phyloP scores from a whole-genome alignment of 2,113 vertebrate species.

The Corythaixoides concolor region DNA sequence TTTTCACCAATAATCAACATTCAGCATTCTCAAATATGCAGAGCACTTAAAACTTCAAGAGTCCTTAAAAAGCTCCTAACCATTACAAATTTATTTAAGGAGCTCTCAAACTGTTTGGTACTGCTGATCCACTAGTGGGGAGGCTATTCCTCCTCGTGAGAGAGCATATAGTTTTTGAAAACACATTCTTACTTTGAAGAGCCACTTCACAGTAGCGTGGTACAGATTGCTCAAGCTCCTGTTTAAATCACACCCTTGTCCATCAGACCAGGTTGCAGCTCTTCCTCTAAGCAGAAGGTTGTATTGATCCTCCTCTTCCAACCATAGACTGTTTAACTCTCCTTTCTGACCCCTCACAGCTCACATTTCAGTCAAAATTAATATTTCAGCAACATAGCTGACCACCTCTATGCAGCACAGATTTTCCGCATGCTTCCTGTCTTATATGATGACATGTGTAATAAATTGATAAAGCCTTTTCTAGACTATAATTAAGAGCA shows the following conservation, averaged over 20 bases:
- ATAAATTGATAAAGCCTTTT: background rate
- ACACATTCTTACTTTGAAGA: background rate
- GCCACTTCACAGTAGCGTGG: background rate
- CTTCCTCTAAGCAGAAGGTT: background rate
- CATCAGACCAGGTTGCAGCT: background rate
- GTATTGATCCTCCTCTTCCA: background rate
- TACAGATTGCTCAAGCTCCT: background rate
- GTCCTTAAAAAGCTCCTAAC: background rate
- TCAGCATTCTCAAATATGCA: background rate
- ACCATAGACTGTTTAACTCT: background rate
- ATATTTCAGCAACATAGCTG: background rate
- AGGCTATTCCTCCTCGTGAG: background rate
- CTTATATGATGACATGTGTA: background rate
- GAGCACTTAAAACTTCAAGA: background rate
- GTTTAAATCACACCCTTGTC: background rate
- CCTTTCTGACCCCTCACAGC: background rate
- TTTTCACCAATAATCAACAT: background rate
- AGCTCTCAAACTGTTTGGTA: background rate
- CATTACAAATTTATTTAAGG: background rate
- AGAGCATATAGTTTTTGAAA: background rate
- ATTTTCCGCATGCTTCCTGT: background rate
- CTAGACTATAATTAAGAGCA: background rate
- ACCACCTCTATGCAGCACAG: background rate
- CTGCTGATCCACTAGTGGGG: background rate
- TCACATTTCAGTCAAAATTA: background rate